Evolutionary conservation across 2,797 vertebrate genomes (phyloP).

Genomic region (Anisognathus igniventris): DNA sequence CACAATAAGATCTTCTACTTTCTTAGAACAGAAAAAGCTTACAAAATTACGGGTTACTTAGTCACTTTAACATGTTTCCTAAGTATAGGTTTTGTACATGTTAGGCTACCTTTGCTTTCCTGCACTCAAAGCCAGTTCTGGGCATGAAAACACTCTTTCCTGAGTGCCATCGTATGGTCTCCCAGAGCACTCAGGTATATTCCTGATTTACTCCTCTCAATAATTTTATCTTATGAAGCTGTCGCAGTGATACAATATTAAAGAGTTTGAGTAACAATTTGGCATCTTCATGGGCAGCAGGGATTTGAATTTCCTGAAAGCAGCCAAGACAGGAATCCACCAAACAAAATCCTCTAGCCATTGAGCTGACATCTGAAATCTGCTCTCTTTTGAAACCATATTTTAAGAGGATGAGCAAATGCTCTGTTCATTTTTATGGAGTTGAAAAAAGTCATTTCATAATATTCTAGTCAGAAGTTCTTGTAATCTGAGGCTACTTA

Average conservation of each 20-base stretch:
- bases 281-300: neutral
- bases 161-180: accelerated
- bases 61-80: neutral
- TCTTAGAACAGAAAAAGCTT: neutral
- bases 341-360: neutral
- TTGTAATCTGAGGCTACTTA: neutral
- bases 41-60: neutral
- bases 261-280: neutral
- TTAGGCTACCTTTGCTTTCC: neutral
- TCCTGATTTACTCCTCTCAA: neutral
- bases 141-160: neutral
- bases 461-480: neutral
- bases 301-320: neutral
- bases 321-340: neutral
- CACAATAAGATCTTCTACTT: neutral
- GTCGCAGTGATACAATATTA: neutral
- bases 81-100: neutral
- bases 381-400: neutral
- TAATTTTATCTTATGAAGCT: neutral
- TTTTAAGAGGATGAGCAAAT: neutral
- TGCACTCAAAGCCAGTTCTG: neutral
- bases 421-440: neutral
- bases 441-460: neutral
- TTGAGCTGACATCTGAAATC: neutral
- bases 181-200: neutral